Conservation (phyloP, 2,797 vertebrate genomes). For the Acropternis orthonyx region DNA sequence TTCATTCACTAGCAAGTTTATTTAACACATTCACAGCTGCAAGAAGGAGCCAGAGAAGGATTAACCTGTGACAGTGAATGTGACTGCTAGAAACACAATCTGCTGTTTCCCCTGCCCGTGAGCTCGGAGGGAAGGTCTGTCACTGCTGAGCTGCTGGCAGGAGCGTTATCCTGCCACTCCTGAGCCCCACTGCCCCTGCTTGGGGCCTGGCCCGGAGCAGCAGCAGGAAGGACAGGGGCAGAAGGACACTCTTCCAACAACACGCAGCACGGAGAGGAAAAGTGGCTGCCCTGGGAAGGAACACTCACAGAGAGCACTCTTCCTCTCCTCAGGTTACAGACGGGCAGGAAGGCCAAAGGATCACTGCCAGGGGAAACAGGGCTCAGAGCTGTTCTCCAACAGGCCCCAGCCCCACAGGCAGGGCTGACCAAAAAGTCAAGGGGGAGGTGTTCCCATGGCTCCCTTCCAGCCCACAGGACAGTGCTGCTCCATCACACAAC, state of each 20-base stretch:
- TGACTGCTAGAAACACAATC: background rate
- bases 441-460: background rate
- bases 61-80: background rate
- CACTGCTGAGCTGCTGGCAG: background rate
- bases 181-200: background rate
- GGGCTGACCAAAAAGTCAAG: background rate
- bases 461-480: background rate
- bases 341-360: background rate
- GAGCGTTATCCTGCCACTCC: background rate
- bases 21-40: background rate
- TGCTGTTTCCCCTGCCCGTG: background rate
- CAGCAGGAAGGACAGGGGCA: background rate
- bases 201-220: rapidly evolving
- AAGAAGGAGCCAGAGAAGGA: background rate
- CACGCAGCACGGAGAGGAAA: background rate
- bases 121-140: background rate
- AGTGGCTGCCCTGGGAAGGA: background rate
- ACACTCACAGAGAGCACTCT: background rate
- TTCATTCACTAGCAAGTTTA: background rate
- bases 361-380: background rate
- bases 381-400: background rate
- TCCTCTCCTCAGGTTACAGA: background rate
- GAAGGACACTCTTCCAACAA: background rate
- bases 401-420: background rate
- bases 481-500: background rate